Evolutionary conservation across 1,140 invertebrate species (phyloP).

Genomic region (Eurosta solidaginis): DNA sequence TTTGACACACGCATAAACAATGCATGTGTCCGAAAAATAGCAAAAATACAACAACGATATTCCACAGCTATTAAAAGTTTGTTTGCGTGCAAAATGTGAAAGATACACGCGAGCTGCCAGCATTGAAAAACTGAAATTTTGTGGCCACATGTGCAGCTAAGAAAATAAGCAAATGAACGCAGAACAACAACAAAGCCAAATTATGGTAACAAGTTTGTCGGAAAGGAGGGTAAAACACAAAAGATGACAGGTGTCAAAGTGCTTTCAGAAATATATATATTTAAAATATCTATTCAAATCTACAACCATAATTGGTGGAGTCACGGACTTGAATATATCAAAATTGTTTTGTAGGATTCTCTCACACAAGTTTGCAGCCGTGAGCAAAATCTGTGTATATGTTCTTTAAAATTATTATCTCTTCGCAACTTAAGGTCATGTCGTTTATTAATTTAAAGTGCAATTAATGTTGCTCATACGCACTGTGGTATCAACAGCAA

Average conservation of each 20-base stretch:
- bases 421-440: too few species aligned
- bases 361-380: too few species aligned
- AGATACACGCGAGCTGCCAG: conserved; percentile 19
- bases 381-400: too few species aligned
- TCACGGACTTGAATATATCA: too few species aligned
- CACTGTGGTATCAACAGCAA: too few species aligned
- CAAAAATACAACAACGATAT: neutral
- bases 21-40: neutral
- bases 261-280: neutral
- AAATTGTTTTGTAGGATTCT: too few species aligned
- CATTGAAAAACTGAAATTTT: conserved; percentile 22
- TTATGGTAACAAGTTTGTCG: neutral
- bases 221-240: neutral
- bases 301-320: neutral
- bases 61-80: neutral
- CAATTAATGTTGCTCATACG: too few species aligned
- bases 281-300: neutral
- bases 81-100: conserved; percentile 19
- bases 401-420: too few species aligned
- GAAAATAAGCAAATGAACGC: neutral
- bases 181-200: neutral
- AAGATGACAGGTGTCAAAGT: conserved; percentile 13
- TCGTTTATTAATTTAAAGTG: too few species aligned
- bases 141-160: conserved; percentile 8
- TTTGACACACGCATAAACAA: conserved; percentile 24